Evolutionary conservation across 2,888 invertebrate species (phyloP).

Genomic region (Lepidocyrtinus sp.): DNA sequence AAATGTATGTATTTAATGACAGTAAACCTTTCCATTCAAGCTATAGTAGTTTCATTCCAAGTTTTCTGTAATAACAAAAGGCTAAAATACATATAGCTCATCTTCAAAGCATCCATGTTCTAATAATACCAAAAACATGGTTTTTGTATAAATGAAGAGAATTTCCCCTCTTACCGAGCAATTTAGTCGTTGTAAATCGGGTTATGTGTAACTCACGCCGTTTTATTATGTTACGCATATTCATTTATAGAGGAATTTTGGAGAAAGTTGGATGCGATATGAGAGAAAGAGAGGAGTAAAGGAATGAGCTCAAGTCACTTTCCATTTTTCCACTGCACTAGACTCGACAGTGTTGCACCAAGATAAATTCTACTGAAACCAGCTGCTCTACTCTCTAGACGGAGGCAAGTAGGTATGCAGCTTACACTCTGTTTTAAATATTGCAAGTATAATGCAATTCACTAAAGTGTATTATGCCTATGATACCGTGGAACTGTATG

Average conservation of each 20-base stretch:
- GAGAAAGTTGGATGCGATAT: neutral
- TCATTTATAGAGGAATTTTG: conserved; percentile 2
- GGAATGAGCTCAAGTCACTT: neutral
- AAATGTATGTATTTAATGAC: no score
- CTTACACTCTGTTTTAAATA: conserved; percentile 7
- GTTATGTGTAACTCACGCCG: no score
- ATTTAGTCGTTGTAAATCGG: no score
- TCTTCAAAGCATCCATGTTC: no score
- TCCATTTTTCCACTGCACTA: conserved; percentile 11
- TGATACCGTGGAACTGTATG: neutral
- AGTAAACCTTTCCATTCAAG: no score
- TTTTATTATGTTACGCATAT: neutral
- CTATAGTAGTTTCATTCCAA: no score
- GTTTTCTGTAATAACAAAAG: no score
- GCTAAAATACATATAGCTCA: no score
- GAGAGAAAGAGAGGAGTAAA: neutral
- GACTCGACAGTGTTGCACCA: conserved; percentile 3
- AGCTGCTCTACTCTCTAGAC: conserved; percentile 10
- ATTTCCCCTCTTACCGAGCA: no score
- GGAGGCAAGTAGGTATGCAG: neutral
- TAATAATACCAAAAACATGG: no score
- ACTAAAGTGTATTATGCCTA: conserved; percentile 2
- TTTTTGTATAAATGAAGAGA: no score
- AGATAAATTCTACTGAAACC: conserved; percentile 1
- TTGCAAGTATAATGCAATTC: conserved; percentile 5